A percentile compares a stretch with the other conserved stretches of the same genome.
phyloP scores from a whole-genome alignment of 2,888 invertebrate species.

The Anaspis maculata region DNA sequence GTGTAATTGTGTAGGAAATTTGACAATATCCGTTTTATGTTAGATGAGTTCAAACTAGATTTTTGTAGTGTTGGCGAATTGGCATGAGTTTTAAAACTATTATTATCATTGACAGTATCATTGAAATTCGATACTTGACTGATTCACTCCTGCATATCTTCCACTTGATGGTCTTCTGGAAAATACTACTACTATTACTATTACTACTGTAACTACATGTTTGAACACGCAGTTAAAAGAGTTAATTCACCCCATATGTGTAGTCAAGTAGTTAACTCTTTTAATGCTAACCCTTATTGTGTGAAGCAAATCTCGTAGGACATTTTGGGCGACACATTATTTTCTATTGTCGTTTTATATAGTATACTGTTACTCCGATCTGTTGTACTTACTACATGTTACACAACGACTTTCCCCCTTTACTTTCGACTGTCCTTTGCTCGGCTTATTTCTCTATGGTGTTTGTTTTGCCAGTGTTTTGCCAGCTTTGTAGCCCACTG shows the following conservation, averaged over 20 bases:
- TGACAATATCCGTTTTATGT: conserved; percentile 19
- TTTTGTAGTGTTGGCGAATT: conserved; percentile 31
- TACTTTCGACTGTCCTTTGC: conserved; percentile 25
- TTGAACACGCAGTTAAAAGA: too few relatives aligned
- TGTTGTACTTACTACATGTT: too few relatives aligned
- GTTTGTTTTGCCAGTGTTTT: conserved; percentile 27
- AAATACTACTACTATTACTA: conserved; percentile 3
- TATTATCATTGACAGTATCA: conserved; percentile 2
- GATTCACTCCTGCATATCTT: conserved; percentile 5
- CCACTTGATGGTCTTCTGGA: conserved; percentile 7
- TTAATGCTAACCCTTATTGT: too few relatives aligned
- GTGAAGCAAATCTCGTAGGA: too few relatives aligned
- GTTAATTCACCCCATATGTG: too few relatives aligned
- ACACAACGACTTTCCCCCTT: not conserved
- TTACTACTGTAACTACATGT: too few relatives aligned
- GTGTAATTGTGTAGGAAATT: conserved; percentile 25
- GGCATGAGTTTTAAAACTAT: conserved; percentile 21
- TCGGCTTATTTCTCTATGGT: conserved; percentile 25
- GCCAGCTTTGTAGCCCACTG: conserved; percentile 33
- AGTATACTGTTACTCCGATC: too few relatives aligned
- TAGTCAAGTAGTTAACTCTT: too few relatives aligned
- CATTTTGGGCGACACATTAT: too few relatives aligned
- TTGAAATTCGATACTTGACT: conserved; percentile 2
- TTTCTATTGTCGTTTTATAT: too few relatives aligned
- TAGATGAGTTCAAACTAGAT: conserved; percentile 22